A percentile compares a stretch with the other conserved stretches of the same genome.
Conservation (phyloP, 1,140 invertebrate genomes). For the Pogonomyrmex barbatus region DNA sequence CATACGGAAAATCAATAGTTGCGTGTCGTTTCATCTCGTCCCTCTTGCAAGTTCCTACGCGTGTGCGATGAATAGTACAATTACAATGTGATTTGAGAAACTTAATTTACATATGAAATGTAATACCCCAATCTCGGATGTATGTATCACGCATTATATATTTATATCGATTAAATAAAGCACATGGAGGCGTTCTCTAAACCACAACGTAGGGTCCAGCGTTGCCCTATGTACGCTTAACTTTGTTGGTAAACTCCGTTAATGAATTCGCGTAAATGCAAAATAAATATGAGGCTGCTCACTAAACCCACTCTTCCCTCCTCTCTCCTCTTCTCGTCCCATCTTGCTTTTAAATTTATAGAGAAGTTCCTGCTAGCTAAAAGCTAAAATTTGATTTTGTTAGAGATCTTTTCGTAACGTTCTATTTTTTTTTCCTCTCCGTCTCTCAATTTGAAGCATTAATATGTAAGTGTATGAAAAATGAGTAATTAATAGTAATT, state of each 20-base stretch:
- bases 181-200: neutral
- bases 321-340: neutral
- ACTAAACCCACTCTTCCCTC: neutral
- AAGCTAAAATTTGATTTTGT: conserved; percentile 13
- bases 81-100: conserved; percentile 7
- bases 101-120: conserved; percentile 4
- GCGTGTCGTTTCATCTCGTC: neutral
- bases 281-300: conserved; percentile 32
- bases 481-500: neutral
- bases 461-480: neutral
- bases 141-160: neutral
- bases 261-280: conserved; percentile 28
- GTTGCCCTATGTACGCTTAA: neutral
- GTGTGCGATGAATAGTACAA: neutral
- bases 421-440: neutral
- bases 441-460: neutral
- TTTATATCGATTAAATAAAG: conserved; percentile 36
- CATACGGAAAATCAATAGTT: conserved; percentile 23
- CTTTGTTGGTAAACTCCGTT: conserved; percentile 22
- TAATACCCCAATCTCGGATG: neutral
- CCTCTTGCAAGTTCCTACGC: neutral
- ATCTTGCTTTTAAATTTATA: conserved; percentile 40
- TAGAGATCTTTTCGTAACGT: neutral
- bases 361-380: neutral
- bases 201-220: conserved; percentile 19